Base-by-base conservation (phyloP, 1,140 invertebrate species). In the Dreissena polymorpha region DNA sequence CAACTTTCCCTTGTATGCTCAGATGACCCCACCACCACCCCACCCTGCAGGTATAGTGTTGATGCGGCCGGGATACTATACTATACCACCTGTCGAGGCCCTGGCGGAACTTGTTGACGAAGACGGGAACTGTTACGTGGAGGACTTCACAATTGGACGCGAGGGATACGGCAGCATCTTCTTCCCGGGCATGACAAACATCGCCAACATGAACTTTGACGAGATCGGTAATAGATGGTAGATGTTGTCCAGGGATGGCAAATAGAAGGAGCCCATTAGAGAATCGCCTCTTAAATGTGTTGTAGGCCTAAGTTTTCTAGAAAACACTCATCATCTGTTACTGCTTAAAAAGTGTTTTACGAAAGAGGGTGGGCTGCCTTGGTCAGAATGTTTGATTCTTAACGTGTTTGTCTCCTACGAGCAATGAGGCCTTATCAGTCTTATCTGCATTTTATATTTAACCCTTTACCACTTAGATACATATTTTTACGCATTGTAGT, bases 121-220 rank as follows among this genome's bases (percentile, higher is more conserved):
- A 57, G 94, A 96, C 91, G 96, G 96, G n/a, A 94, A 94, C 27
- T 99, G 97, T 91, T 93, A 97, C 50, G 96, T 99, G 14, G 95
- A 97, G n/a, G 95, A 97, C 69, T 97, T 99, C 85, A 97, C 97
- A 0, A 94, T 99, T 70, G 98, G 98, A 0, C 94, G 98, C 18
- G 94, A 96, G 78, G 97, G 97, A 65, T 99, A 98, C 93, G 98
- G 99, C 27, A 97, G 96, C 92, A 96, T 99, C 0, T 97, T 95
- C 91, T 99, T 97, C 91, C 95, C 91, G 23, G 94, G 94, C 16
- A 94, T 95, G 27, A 96, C 98, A 82, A 96, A 99, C 92, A 95
- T 99, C n/a, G 95, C 96, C 27, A 96, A 96, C 12, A 88, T 99
- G 21, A 97, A 99, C 93, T 91, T 99, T 10, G 98, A 99, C 93